These are phyloP conservation scores for Lordiphosa collinella DNA, from an alignment of 1,140 invertebrate species.

Conservation along the genomic window DNA sequence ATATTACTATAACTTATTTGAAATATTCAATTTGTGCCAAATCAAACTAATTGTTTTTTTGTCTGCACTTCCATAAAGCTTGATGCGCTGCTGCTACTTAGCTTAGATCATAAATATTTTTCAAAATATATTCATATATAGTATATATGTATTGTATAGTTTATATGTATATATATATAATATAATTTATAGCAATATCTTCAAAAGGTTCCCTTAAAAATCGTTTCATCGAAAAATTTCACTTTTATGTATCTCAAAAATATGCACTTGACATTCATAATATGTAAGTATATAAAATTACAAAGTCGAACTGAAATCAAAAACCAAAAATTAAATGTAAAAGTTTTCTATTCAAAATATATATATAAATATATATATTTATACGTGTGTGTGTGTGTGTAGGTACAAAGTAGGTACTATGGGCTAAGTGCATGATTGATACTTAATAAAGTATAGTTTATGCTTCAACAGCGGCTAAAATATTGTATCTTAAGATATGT, in stretches of 20 bases:
- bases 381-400: constrained; percentile 30
- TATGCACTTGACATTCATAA: constrained; percentile 58
- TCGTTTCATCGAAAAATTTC: constrained; percentile 57
- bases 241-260: constrained; percentile 62
- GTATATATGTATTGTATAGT: constrained; percentile 23
- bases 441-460: constrained; percentile 10
- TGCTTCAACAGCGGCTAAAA: constrained; percentile 15
- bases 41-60: constrained; percentile 29
- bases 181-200: constrained; percentile 34
- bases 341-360: constrained; percentile 74
- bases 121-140: constrained; percentile 26
- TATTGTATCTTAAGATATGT: constrained; percentile 45
- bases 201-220: constrained; percentile 44
- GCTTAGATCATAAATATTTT: constrained; percentile 22
- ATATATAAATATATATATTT: constrained; percentile 30
- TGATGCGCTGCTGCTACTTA: constrained; percentile 41
- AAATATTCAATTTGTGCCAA: constrained; percentile 34
- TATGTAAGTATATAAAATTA: constrained; percentile 59
- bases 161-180: constrained; percentile 14
- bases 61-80: constrained; percentile 40
- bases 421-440: constrained; percentile 33
- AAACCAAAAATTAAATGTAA: constrained; percentile 58
- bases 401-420: constrained; percentile 64
- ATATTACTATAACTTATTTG: constrained; percentile 20
- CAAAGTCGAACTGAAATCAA: constrained; percentile 51